phyloP scores from a whole-genome alignment of 2,888 invertebrate species.

The Blomia tropicalis region DNA sequence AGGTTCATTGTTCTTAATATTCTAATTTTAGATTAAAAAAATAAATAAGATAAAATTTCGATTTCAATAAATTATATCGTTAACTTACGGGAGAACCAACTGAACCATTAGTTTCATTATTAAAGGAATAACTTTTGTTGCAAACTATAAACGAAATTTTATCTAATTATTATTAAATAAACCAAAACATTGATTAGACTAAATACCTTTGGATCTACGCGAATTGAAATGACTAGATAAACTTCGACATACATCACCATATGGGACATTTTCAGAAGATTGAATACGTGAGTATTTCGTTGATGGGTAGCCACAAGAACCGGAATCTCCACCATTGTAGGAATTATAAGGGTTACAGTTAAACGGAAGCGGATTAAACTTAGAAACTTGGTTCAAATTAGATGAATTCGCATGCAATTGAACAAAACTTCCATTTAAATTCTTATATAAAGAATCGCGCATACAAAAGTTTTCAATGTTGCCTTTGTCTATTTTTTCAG shows the following conservation, averaged over 20 bases:
- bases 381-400: neutral
- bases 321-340: no score
- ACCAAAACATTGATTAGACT: no score
- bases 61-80: neutral
- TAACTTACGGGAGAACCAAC: neutral
- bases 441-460: no score
- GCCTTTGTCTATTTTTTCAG: neutral
- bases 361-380: no score
- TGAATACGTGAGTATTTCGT: neutral
- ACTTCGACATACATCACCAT: neutral
- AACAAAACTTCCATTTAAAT: neutral
- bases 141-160: neutral
- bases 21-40: neutral
- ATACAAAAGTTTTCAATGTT: neutral
- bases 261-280: neutral
- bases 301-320: no score
- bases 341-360: no score
- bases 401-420: neutral
- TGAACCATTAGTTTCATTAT: neutral
- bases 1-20: no score
- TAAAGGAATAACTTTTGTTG: neutral
- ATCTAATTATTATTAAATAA: neutral
- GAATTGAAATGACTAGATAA: neutral
- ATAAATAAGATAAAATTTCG: neutral
- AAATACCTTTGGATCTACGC: neutral